Conservation (phyloP, 2,888 invertebrate genomes). For the Pheosia gnoma region DNA sequence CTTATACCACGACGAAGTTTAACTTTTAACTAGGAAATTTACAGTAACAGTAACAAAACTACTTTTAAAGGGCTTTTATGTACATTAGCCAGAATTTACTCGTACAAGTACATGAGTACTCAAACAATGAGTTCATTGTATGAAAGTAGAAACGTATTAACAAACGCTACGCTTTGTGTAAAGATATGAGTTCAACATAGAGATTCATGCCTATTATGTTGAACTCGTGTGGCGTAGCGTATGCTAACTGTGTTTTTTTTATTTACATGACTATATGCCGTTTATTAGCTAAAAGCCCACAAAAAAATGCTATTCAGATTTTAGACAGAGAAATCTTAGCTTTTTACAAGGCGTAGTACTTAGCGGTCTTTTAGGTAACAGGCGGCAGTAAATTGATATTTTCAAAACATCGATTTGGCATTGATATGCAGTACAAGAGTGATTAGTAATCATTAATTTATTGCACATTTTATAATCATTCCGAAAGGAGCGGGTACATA, state of each 20-base stretch:
- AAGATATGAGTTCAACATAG: neutral
- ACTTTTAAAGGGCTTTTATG: slow-evolving; percentile 59
- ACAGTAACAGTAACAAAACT: slow-evolving; percentile 76
- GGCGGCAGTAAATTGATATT: neutral
- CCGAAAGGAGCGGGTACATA: slow-evolving; percentile 56
- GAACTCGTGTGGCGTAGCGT: neutral
- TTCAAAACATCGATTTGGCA: slow-evolving; percentile 71
- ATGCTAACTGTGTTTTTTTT: slow-evolving; percentile 2
- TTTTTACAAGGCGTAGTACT: neutral
- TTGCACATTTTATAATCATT: slow-evolving; percentile 71
- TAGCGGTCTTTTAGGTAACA: neutral
- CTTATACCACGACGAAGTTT: slow-evolving; percentile 75
- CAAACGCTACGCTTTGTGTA: slow-evolving; percentile 12
- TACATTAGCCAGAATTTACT: slow-evolving; percentile 55
- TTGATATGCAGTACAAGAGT: slow-evolving; percentile 74
- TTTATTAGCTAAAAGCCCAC: neutral
- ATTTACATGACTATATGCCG: slow-evolving; percentile 8
- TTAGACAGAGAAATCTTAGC: no score
- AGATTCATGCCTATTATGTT: neutral
- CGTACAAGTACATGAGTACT: neutral
- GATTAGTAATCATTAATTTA: slow-evolving; percentile 65
- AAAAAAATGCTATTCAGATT: neutral
- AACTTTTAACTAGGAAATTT: slow-evolving; percentile 68
- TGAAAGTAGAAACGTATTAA: slow-evolving; percentile 13
- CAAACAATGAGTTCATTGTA: neutral